Evolutionary conservation across 1,140 invertebrate genomes (phyloP).

Genomic region (Drosophila tropicalis): DNA sequence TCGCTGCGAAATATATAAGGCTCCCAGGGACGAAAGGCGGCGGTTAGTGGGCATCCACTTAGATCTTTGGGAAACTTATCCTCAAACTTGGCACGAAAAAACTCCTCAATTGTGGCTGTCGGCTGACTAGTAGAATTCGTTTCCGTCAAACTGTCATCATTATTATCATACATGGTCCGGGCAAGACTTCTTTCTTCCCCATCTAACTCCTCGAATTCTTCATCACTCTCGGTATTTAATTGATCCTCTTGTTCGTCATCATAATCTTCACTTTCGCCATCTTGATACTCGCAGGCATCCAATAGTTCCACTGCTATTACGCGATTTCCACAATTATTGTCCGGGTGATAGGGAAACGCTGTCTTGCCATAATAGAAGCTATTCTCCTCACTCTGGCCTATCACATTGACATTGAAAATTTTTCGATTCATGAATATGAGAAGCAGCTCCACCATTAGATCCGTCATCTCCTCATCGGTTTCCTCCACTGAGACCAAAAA

Average conservation of each 20-base stretch:
- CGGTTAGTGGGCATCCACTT: constrained; percentile 70
- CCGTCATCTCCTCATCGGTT: constrained; percentile 77
- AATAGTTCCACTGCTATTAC: constrained; percentile 69
- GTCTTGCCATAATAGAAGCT: constrained; percentile 64
- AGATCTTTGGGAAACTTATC: constrained; percentile 75
- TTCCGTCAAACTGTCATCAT: background rate
- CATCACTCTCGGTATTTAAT: background rate
- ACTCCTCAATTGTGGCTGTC: constrained; percentile 50
- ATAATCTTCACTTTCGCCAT: background rate
- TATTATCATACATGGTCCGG: background rate
- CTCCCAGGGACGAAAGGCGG: constrained; percentile 74
- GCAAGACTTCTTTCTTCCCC: background rate
- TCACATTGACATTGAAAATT: constrained; percentile 76
- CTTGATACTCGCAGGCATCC: constrained; percentile 69
- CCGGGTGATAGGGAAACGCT: constrained; percentile 76
- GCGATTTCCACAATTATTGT: constrained; percentile 79
- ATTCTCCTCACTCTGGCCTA: constrained; percentile 73
- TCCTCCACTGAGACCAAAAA: constrained; percentile 69
- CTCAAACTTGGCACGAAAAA: constrained; percentile 52
- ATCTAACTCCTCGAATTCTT: background rate
- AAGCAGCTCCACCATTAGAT: constrained; percentile 72
- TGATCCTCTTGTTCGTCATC: constrained; percentile 23
- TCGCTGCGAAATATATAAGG: constrained; percentile 68
- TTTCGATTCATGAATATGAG: constrained; percentile 74
- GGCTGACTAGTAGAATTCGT: background rate